Evolutionary conservation across 2,113 vertebrate genomes (phyloP).

Genomic region (Taurulus bubalis): DNA sequence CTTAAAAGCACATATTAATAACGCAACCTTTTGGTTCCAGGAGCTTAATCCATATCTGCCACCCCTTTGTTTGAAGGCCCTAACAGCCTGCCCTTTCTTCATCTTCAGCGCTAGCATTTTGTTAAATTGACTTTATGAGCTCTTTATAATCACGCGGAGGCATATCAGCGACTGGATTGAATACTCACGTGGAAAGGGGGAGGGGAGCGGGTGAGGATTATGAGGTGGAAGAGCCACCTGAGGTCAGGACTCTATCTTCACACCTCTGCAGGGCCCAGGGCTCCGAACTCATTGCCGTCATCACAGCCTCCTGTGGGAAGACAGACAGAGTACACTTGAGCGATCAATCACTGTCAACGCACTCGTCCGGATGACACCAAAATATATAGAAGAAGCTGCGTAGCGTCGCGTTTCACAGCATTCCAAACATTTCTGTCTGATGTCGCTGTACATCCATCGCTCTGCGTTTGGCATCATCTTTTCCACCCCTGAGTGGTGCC

Average conservation of each 20-base stretch:
- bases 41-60: conserved; percentile 1
- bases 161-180: not conserved
- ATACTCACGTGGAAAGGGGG: conserved; percentile 42
- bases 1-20: conserved; percentile 2
- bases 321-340: not conserved
- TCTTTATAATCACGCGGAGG: not conserved
- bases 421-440: conserved; percentile 7
- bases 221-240: conserved; percentile 24
- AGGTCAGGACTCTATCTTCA: conserved; percentile 55
- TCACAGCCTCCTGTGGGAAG: conserved; percentile 37
- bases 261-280: conserved; percentile 14
- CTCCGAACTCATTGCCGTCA: conserved; percentile 19
- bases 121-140: not conserved
- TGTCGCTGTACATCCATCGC: not conserved
- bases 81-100: not conserved
- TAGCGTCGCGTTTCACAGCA: not conserved
- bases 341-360: not conserved
- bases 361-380: not conserved
- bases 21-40: conserved; percentile 7
- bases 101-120: conserved; percentile 12
- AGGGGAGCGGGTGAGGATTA: conserved; percentile 6
- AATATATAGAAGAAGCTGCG: not conserved
- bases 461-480: not conserved
- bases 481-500: not conserved
- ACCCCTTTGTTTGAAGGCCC: not conserved